Conservation (phyloP, 2,888 invertebrate genomes). For the Lycocerus yunnanus region DNA sequence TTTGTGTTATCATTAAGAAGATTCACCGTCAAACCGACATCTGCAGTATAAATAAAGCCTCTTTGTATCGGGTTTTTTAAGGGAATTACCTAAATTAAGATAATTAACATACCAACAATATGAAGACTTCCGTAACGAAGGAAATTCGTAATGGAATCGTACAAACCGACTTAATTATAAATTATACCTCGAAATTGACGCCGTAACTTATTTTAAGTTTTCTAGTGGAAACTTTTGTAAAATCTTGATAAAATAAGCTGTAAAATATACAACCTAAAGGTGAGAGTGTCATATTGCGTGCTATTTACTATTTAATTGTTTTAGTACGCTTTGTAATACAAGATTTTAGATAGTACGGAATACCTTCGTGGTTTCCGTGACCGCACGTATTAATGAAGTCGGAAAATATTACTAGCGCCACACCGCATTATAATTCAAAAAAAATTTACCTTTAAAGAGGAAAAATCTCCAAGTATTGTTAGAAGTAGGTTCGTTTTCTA, state of each 20-base stretch:
- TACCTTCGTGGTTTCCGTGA: conserved; percentile 17
- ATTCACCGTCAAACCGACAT: conserved; percentile 15
- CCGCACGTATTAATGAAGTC: conserved; percentile 25
- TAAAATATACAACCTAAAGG: conserved; percentile 6
- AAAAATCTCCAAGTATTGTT: conserved; percentile 10
- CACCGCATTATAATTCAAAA: conserved; percentile 24
- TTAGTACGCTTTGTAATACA: conserved; percentile 20
- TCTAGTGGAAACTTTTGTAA: neutral
- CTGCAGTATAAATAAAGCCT: conserved; percentile 4
- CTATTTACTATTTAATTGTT: conserved; percentile 17
- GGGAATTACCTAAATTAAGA: conserved; percentile 5
- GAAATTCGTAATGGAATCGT: neutral
- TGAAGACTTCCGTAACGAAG: neutral
- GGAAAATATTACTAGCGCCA: conserved; percentile 18
- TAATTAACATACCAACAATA: conserved; percentile 8
- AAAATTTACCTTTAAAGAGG: conserved; percentile 5
- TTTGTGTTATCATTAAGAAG: conserved; percentile 20
- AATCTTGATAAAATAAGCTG: neutral
- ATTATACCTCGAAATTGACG: neutral
- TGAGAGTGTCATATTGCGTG: conserved; percentile 13
- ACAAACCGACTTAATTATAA: neutral
- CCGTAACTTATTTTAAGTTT: neutral
- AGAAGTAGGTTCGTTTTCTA: conserved; percentile 17
- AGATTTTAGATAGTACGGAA: conserved; percentile 19
- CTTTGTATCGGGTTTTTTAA: conserved; percentile 11